Base-by-base conservation (phyloP, 2,797 vertebrate species). In the Pachyuromys duprasi region DNA sequence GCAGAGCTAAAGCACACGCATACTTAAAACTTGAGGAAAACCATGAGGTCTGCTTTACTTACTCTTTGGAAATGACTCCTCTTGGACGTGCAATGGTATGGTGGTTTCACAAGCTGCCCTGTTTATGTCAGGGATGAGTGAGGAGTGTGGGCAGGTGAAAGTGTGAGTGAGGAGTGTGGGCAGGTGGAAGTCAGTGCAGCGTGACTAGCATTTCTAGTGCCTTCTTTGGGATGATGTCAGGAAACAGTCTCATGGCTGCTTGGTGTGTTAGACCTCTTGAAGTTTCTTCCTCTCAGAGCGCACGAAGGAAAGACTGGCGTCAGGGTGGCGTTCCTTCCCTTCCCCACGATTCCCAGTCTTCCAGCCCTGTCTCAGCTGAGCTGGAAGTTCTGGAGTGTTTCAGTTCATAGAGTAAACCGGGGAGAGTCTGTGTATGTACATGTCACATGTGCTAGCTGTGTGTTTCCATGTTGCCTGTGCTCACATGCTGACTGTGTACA, bases 351-450 rank as follows among this genome's bases (percentile, higher is more conserved):
- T 67, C 26, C 28, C 45, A 4, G 9, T 67, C 9, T 67, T 67
- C 62, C 39, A 33, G 4, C 18, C 18, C 42, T 39, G n/a, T 33
- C 24, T 57, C 15, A 39, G 36, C 15, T 9, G 0, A 36, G 7
- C 33, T 79, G 24, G 9, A 53, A 72, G 45, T 31, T 55, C 42
- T 5, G 22, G 42, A 55, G 42, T 26, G 62, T 65, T 70, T 70
- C 36, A 53, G 2, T 9, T 26, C 65, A 81, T 24, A n/a, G 80
- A 65, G 18, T 4, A 39, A 65, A 31, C 13, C 20, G 2, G 36
- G 7, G 24, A 45, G 6, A 13, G n/a, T 15, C 13, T 0, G 0
- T 39, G 33, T 20, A 11, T n/a, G 53, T 14, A 28, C 39, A 17
- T 31, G 12, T 45, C 18, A 33, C 57, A 20, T 49, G 15, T 55